Evolutionary conservation across 2,113 vertebrate genomes (phyloP).

Genomic region (Myotis yumanensis): DNA sequence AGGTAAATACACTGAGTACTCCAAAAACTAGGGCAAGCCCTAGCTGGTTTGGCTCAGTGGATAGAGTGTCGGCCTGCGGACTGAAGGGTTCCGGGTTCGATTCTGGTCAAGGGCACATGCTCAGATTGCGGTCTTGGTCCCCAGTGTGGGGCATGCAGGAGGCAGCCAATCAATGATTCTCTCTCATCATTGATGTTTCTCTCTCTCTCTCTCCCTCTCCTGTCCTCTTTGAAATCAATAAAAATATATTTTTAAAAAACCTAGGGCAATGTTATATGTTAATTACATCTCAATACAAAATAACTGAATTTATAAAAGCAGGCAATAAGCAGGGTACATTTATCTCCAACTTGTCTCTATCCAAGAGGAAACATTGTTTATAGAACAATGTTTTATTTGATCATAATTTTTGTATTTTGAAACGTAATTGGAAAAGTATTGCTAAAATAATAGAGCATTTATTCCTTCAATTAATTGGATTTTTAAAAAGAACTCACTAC

Average conservation of each 20-base stretch:
- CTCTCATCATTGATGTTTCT: no score
- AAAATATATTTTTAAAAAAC: no score
- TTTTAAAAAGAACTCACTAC: not conserved
- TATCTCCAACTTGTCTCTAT: not conserved
- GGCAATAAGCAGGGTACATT: not conserved
- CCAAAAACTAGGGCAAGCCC: not conserved
- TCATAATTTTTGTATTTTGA: not conserved
- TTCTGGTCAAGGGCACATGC: no score
- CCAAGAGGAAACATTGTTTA: not conserved
- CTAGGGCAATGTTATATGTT: not conserved
- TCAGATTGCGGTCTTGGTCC: no score
- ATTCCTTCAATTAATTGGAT: not conserved
- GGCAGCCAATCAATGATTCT: no score
- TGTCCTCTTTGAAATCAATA: no score
- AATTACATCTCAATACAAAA: not conserved
- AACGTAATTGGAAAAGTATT: not conserved
- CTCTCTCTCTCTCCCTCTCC: no score
- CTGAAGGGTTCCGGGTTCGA: no score
- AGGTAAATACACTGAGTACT: not conserved
- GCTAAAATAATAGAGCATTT: not conserved
- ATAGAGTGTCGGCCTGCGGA: no score
- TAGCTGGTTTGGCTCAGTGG: no score
- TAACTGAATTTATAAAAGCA: not conserved
- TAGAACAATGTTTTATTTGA: not conserved
- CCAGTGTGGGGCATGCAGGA: no score